phyloP scores from a whole-genome alignment of 2,113 vertebrate genomes.

The Proteles cristata region DNA sequence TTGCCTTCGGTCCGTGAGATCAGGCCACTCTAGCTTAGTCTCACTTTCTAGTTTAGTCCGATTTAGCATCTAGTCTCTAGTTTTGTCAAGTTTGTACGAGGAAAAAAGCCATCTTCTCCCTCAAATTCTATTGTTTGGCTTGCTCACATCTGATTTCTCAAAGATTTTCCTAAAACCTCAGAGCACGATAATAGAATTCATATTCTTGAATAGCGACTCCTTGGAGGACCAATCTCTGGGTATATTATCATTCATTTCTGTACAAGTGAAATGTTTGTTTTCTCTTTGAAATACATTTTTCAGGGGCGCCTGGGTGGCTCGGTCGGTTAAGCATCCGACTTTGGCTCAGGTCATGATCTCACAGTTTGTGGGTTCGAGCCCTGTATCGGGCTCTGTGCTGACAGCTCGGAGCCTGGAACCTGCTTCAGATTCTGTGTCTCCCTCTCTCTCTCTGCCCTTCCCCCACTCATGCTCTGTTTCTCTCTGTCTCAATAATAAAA shows the following conservation, averaged over 20 bases:
- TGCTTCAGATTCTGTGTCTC: too few species aligned
- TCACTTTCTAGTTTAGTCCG: neutral
- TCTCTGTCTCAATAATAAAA: too few species aligned
- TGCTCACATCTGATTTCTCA: constrained; percentile 7
- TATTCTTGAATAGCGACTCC: neutral
- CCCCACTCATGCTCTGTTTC: too few species aligned
- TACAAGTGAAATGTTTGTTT: neutral
- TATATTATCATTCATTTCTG: neutral
- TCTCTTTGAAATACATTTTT: neutral
- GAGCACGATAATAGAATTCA: neutral
- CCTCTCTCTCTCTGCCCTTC: too few species aligned
- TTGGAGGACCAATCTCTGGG: neutral
- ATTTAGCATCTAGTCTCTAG: neutral
- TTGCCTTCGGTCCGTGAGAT: neutral
- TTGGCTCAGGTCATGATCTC: too few species aligned
- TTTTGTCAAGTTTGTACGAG: neutral
- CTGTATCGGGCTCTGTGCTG: too few species aligned
- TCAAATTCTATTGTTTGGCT: neutral
- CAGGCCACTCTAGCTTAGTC: neutral
- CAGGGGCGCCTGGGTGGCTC: neutral
- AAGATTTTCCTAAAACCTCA: constrained; percentile 6
- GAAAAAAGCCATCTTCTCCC: neutral
- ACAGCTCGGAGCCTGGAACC: too few species aligned
- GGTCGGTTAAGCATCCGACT: too few species aligned
- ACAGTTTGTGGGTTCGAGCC: too few species aligned